Conservation (phyloP, 2,797 vertebrate genomes). For the Erithacus rubecula region DNA sequence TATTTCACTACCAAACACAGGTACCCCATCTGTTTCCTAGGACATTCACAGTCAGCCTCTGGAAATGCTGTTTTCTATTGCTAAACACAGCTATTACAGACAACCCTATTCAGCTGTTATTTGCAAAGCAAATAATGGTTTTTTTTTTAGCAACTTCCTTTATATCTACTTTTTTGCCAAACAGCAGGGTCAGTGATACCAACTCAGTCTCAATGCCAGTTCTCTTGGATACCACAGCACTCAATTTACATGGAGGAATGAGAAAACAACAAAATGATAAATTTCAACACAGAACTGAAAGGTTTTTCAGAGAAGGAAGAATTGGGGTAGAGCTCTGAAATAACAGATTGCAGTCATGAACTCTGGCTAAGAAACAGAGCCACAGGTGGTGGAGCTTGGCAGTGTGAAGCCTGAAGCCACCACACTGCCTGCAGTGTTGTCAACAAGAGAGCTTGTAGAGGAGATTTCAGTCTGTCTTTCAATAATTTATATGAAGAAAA, state of each 20-base stretch:
- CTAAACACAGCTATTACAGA: background rate
- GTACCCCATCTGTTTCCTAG: background rate
- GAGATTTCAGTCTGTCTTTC: background rate
- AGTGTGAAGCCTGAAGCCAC: slow-evolving; percentile 10
- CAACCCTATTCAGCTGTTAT: background rate
- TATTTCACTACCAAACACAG: background rate
- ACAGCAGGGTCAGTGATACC: background rate
- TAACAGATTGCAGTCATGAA: slow-evolving; percentile 46
- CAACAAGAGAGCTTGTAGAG: background rate
- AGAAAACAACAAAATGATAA: background rate
- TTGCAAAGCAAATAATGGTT: slow-evolving; percentile 22
- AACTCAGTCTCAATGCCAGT: background rate
- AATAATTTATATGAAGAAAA: background rate
- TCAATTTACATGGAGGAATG: background rate
- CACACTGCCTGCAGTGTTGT: background rate
- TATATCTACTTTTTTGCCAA: background rate
- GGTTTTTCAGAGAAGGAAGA: background rate
- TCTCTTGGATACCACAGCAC: background rate
- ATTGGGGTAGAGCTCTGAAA: slow-evolving; percentile 1
- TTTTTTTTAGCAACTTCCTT: slow-evolving; percentile 21
- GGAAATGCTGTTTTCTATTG: background rate
- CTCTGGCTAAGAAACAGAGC: slow-evolving; percentile 55
- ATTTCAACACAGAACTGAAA: background rate
- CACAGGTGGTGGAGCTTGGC: slow-evolving; percentile 43
- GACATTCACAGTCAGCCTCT: background rate